Conservation (phyloP, 2,888 invertebrate species). For the Trachelus troglodyta region DNA sequence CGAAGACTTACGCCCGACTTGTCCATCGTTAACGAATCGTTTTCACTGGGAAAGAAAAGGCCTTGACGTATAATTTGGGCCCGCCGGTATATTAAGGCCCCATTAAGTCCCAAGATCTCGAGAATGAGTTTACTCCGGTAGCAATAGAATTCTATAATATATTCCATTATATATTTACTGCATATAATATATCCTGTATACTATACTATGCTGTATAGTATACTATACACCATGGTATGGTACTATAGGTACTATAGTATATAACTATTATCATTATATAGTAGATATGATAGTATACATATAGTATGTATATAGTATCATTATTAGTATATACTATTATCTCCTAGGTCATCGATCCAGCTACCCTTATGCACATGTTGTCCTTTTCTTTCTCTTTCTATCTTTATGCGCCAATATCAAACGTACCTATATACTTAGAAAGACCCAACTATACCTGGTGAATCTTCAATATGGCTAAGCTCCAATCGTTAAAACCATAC, state of each 20-base stretch:
- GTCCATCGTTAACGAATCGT: background rate
- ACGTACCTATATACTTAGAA: background rate
- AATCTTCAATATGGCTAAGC: background rate
- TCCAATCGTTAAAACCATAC: background rate
- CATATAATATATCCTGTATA: background rate
- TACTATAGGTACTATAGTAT: background rate
- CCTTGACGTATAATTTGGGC: background rate
- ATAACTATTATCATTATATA: background rate
- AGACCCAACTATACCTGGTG: background rate
- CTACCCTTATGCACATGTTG: background rate
- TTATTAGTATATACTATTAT: too few species aligned
- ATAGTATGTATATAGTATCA: too few species aligned
- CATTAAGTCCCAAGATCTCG: background rate
- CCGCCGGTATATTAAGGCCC: background rate
- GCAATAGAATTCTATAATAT: background rate
- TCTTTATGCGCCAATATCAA: background rate
- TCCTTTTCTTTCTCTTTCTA: background rate
- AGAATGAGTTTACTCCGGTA: background rate
- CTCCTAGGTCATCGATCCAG: background rate
- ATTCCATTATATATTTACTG: background rate
- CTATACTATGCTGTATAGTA: background rate
- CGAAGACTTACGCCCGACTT: background rate
- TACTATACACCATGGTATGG: background rate
- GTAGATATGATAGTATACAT: too few species aligned
- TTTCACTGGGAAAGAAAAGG: background rate